phyloP scores from a whole-genome alignment of 2,113 vertebrate genomes.

The Amphiprion percula region DNA sequence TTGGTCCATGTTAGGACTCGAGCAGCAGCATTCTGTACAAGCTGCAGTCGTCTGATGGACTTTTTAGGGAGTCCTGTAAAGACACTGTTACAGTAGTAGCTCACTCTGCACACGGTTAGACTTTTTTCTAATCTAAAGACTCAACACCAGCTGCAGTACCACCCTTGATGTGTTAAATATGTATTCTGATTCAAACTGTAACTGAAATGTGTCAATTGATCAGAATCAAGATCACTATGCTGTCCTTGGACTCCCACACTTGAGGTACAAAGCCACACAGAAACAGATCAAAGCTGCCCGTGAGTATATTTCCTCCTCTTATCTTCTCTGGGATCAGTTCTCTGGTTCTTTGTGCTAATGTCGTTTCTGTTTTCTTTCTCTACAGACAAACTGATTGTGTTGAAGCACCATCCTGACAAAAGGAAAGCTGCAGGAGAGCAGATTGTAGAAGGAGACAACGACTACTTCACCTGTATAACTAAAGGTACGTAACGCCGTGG shows the following conservation, averaged over 20 bases:
- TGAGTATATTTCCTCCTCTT: slow-evolving; percentile 83
- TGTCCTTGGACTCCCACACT: slow-evolving; percentile 91
- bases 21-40: no score
- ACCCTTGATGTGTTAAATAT: no score
- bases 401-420: slow-evolving; percentile 99
- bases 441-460: slow-evolving; percentile 97
- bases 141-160: no score
- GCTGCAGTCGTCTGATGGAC: no score
- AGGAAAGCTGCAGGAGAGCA: slow-evolving; percentile 97
- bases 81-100: no score
- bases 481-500: slow-evolving; percentile 87
- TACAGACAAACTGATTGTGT: slow-evolving; percentile 96
- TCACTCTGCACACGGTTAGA: no score
- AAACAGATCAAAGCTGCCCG: slow-evolving; percentile 99
- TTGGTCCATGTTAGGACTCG: no score
- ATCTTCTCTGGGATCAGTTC: rapidly evolving
- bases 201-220: background rate
- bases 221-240: slow-evolving; percentile 99
- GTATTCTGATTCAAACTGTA: no score
- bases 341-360: background rate
- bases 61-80: no score
- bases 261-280: slow-evolving; percentile 96
- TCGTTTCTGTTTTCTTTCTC: background rate
- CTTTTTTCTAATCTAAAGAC: no score
- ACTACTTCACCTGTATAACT: slow-evolving; percentile 99